Evolutionary conservation across 2,888 invertebrate species (phyloP).

Genomic region (Hoplodrina blanda): DNA sequence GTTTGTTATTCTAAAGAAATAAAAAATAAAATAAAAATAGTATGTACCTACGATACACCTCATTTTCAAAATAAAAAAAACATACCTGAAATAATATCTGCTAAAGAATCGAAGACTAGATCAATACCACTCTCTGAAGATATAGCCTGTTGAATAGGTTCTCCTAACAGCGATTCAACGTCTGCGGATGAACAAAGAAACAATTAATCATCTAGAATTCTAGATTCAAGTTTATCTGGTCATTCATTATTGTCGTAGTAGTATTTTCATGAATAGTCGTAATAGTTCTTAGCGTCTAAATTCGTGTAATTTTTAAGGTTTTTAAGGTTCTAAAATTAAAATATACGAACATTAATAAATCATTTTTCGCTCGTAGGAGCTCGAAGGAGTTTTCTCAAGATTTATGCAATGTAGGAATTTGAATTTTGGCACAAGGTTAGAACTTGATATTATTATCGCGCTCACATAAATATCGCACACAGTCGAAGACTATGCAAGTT

Average conservation of each 20-base stretch:
- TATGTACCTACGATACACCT: no score
- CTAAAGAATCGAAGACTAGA: constrained; percentile 93
- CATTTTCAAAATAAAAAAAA: not conserved
- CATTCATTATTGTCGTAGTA: constrained; percentile 31
- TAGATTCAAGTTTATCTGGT: constrained; percentile 5
- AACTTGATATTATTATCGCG: no score
- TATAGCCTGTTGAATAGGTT: constrained; percentile 94
- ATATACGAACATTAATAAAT: no score
- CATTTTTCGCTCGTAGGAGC: no score
- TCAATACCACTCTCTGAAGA: constrained; percentile 94
- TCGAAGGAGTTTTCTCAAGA: no score
- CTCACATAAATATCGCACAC: no score
- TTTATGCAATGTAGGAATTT: no score
- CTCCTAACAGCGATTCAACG: constrained; percentile 93
- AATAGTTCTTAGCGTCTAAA: not conserved
- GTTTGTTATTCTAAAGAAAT: no score
- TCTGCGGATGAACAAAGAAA: constrained; percentile 85
- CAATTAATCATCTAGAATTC: constrained; percentile 22
- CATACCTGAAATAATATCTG: constrained; percentile 93
- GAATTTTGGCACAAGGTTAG: no score
- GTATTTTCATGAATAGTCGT: not conserved
- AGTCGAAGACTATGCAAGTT: no score
- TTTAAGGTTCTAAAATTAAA: not conserved
- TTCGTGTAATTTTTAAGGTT: constrained; percentile 1
- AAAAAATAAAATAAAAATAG: no score